Conservation (phyloP, 2,113 vertebrate genomes). For the Balaeniceps rex region DNA sequence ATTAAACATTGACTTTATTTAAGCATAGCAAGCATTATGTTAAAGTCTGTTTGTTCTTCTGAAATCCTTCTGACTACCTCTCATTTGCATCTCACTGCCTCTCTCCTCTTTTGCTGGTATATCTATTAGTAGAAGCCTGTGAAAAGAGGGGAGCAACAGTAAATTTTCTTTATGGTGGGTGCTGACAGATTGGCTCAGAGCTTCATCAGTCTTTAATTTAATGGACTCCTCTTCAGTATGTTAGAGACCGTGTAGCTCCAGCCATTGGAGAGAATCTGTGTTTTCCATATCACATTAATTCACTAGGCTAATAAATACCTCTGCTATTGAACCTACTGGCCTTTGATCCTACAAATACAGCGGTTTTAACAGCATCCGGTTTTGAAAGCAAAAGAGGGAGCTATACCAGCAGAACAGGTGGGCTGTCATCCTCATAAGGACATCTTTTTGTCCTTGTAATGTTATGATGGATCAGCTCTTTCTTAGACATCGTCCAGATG, state of each 20-base stretch:
- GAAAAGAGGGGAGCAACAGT: background rate
- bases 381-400: background rate
- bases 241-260: background rate
- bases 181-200: background rate
- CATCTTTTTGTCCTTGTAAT: background rate
- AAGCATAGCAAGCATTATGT: background rate
- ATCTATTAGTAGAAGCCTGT: background rate
- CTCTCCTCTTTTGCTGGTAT: conserved; percentile 32
- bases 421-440: background rate
- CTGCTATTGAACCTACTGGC: background rate
- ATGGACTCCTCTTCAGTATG: background rate
- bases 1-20: conserved; percentile 10
- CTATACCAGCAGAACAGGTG: background rate
- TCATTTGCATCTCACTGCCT: conserved; percentile 2
- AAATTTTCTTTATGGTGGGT: background rate
- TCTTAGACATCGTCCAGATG: background rate
- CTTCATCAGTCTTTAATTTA: background rate
- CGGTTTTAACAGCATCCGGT: background rate
- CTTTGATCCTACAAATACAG: background rate
- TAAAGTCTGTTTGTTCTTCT: background rate
- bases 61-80: background rate
- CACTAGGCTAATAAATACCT: background rate
- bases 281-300: background rate
- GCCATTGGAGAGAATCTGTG: background rate
- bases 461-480: background rate